phyloP scores from a whole-genome alignment of 2,797 vertebrate genomes.

The Tokudaia tokunoshimensis region DNA sequence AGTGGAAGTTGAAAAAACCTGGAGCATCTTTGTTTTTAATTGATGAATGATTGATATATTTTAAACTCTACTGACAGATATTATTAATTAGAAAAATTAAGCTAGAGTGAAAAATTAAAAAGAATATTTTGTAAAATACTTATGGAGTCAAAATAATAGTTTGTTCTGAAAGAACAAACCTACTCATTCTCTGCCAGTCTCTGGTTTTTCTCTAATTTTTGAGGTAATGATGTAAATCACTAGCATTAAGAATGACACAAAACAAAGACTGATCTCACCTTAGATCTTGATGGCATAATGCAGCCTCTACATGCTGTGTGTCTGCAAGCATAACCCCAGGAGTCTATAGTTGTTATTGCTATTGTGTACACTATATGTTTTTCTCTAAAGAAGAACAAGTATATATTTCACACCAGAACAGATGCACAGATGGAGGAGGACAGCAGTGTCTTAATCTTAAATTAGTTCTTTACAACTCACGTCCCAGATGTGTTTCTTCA shows the following conservation, averaged over 20 bases:
- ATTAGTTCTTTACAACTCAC: slow-evolving; percentile 30
- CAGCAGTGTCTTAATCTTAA: slow-evolving; percentile 34
- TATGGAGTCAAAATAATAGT: background rate
- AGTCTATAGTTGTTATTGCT: background rate
- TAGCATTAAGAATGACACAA: background rate
- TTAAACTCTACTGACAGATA: background rate
- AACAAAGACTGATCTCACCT: background rate
- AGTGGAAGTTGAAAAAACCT: background rate
- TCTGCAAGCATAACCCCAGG: background rate
- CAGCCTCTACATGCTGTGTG: accelerated
- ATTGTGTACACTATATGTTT: background rate
- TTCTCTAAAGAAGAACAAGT: background rate
- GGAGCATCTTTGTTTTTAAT: background rate
- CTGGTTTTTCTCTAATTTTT: background rate
- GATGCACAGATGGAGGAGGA: slow-evolving; percentile 25
- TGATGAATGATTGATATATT: background rate
- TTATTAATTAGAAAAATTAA: background rate
- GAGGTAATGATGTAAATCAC: background rate
- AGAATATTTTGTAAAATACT: background rate
- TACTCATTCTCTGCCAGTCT: background rate
- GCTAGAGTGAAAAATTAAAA: background rate
- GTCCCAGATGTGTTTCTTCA: slow-evolving; percentile 48
- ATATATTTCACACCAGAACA: slow-evolving; percentile 4
- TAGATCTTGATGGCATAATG: background rate
- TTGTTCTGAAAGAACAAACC: background rate